These are phyloP conservation scores for Loriculus beryllinus DNA, from an alignment of 2,797 vertebrate genomes.

Conservation along the genomic window DNA sequence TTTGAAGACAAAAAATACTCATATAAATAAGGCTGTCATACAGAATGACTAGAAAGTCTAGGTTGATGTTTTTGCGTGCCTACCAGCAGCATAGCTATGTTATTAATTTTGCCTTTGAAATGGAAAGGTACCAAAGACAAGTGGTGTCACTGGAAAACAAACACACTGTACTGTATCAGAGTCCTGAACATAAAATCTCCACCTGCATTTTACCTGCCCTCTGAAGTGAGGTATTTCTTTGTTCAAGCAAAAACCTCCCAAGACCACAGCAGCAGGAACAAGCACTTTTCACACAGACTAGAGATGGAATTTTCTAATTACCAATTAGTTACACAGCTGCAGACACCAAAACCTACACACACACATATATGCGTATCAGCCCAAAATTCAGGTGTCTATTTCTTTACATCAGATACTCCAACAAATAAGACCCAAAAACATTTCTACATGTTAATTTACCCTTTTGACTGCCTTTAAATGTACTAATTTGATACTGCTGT, in stretches of 20 bases:
- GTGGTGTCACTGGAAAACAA: background rate
- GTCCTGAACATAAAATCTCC: background rate
- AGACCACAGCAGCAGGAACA: background rate
- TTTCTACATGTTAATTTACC: background rate
- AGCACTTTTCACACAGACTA: background rate
- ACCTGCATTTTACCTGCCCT: background rate
- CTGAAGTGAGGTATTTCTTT: background rate
- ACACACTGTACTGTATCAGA: background rate
- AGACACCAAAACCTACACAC: background rate
- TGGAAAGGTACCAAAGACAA: background rate
- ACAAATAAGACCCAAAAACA: background rate
- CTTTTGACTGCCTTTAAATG: background rate
- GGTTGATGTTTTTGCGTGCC: background rate
- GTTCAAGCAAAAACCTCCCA: background rate
- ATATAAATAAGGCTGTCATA: slow-evolving; percentile 14
- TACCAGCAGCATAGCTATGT: background rate
- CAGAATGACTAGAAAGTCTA: background rate
- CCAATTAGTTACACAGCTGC: background rate
- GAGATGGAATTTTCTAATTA: background rate
- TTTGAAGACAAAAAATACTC: background rate
- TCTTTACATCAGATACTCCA: background rate
- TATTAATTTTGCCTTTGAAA: slow-evolving; percentile 1
- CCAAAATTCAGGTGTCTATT: background rate
- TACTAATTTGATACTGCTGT: background rate
- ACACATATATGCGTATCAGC: rapidly evolving